phyloP scores from a whole-genome alignment of 2,797 vertebrate genomes.

The Xenopus petersii region DNA sequence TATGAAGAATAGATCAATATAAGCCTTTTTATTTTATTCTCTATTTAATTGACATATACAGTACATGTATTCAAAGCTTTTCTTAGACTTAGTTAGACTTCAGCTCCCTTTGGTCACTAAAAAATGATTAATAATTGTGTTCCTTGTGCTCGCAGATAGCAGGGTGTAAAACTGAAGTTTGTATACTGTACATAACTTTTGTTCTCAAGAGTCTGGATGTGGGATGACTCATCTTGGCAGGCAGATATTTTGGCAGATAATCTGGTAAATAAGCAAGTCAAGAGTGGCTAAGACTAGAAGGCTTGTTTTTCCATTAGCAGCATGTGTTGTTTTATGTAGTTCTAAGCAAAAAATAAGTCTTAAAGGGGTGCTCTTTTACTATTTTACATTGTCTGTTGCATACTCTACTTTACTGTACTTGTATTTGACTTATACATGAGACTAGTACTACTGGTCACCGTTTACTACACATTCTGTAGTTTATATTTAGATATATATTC shows the following conservation, averaged over 20 bases:
- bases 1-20: no score
- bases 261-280: conserved; percentile 34
- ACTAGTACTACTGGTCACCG: no score
- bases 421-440: no score
- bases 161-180: conserved; percentile 3
- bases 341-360: conserved; percentile 1
- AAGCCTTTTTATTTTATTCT: no score
- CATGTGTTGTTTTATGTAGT: conserved; percentile 23
- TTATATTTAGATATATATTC: no score
- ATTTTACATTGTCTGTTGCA: no score
- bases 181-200: conserved; percentile 31
- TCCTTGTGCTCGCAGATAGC: conserved; percentile 19
- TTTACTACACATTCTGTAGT: no score
- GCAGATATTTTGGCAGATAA: conserved; percentile 31
- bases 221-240: conserved; percentile 39
- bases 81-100: no score
- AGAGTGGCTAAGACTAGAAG: conserved; percentile 38
- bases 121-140: not conserved
- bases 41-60: no score
- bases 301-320: conserved; percentile 40
- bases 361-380: no score
- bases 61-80: no score
- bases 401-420: no score
- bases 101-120: not conserved
- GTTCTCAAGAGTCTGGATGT: conserved; percentile 45